Base-by-base conservation (phyloP, 1,140 invertebrate species). In the Heliconius hermathena region DNA sequence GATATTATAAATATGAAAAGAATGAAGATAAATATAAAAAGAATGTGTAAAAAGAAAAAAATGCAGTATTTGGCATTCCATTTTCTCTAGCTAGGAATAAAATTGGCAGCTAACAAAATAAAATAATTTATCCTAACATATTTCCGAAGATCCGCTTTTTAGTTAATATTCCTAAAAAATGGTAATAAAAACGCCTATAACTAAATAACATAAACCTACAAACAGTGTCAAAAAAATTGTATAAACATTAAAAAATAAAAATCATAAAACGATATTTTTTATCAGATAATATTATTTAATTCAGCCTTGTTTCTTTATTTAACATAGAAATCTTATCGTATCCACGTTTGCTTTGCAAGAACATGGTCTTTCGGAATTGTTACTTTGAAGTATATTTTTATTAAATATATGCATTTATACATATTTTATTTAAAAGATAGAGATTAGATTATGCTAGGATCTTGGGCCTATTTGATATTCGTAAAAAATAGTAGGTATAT, bases 281-380 rank as follows among this genome's bases (percentile, higher is more conserved):
- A 73, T 49, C 41, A 52, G 41, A 74, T 74, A 74, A 74, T 74
- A 52, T 26, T 54, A 74, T 74, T 52, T 57, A 74, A 74, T 74
- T 54, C 73, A 74, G 26, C 20, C 49, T 38, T 66, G 22, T 66
- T 29, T 66, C 26, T 26, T 74, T 74, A 18, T 74, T 74, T 33
- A 29, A 74, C 26, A 33, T 54, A 57, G 73, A n/a, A 74, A 74
- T 74, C 73, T 74, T 74, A 74, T 74, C 73, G 8, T 33, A 29
- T 0, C 60, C 60, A 11, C 13, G 73, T 74, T 74, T 74, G 52
- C 33, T 74, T 57, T 18, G 18, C 46, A 74, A 57, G 18, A 22
- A 74, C 73, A 74, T 57, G 73, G 22, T 20, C 52, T 8, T 20
- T 36, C 73, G 73, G 22, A n/a, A 26, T 26, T n/a, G 9, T 29